Conservation (phyloP, 30 jellyfish, hydroid and myxozoan species). For the Hydractinia echinata region DNA sequence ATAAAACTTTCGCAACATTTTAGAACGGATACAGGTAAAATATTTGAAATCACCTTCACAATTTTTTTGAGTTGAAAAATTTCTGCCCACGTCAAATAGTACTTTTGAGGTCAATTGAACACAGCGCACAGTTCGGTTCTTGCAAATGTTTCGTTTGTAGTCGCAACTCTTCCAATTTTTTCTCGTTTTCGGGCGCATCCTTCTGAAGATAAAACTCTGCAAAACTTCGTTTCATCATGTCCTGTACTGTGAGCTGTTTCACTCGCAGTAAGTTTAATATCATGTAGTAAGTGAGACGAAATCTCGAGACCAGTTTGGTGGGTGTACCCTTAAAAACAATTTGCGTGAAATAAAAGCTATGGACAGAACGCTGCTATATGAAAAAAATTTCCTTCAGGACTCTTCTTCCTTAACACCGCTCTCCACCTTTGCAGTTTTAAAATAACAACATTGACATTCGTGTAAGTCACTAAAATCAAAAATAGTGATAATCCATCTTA, state of each 20-base stretch:
- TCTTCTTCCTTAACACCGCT: too few species aligned
- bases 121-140: conserved; percentile 61
- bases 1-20: not conserved
- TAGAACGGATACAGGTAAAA: not conserved
- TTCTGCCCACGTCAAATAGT: conserved; percentile 81
- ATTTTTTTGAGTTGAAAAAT: conserved; percentile 35
- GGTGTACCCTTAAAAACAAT: conserved; percentile 78
- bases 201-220: conserved; percentile 86
- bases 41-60: conserved; percentile 42
- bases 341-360: too few species aligned
- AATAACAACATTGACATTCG: too few species aligned
- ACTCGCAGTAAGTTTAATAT: conserved; percentile 82
- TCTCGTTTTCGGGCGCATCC: conserved; percentile 75
- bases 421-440: too few species aligned
- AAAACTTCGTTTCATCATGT: conserved; percentile 96
- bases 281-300: conserved; percentile 94
- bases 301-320: conserved; percentile 70
- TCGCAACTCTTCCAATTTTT: conserved; percentile 48
- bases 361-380: too few species aligned
- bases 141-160: conserved; percentile 15
- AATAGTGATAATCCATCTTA: too few species aligned
- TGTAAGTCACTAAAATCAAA: too few species aligned
- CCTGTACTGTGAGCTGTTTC: conserved; percentile 82
- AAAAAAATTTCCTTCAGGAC: too few species aligned
- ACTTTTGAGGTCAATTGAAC: conserved; percentile 60